These are phyloP conservation scores for Bellardia pandia DNA, from an alignment of 2,888 invertebrate species.

Conservation along the genomic window DNA sequence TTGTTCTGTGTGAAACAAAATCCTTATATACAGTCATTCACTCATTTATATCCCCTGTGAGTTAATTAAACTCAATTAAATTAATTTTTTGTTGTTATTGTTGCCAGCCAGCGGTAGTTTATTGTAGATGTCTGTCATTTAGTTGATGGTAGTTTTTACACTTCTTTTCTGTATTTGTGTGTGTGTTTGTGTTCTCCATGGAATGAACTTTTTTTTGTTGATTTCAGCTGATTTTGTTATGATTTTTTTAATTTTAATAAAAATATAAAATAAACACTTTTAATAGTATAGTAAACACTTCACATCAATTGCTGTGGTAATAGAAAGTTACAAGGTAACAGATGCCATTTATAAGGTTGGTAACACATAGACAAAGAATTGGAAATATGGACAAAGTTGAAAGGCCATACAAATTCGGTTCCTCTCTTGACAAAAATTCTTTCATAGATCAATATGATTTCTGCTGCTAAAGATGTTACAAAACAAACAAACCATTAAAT, in stretches of 20 bases:
- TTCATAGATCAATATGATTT: neutral
- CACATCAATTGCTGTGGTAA: neutral
- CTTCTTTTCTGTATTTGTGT: slow-evolving; percentile 36
- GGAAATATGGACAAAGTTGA: too few relatives aligned
- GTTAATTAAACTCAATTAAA: slow-evolving; percentile 84
- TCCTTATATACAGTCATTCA: slow-evolving; percentile 52
- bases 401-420: too few relatives aligned
- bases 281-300: slow-evolving; percentile 1
- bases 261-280: slow-evolving; percentile 56
- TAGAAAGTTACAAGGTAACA: neutral
- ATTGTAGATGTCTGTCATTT: slow-evolving; percentile 64
- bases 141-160: slow-evolving; percentile 70
- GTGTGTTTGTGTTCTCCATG: slow-evolving; percentile 25
- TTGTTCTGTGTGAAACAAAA: slow-evolving; percentile 50
- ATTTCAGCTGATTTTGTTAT: slow-evolving; percentile 60
- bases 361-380: neutral
- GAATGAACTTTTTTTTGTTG: slow-evolving; percentile 46
- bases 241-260: slow-evolving; percentile 63
- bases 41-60: slow-evolving; percentile 78
- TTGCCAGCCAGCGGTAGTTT: slow-evolving; percentile 43
- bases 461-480: too few relatives aligned
- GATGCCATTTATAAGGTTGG: neutral
- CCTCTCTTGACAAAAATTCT: neutral
- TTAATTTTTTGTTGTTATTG: slow-evolving; percentile 78
- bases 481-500: too few relatives aligned